A percentile compares a stretch with the other conserved stretches of the same genome.
phyloP scores from a whole-genome alignment of 1,140 invertebrate genomes.

The Hirudo medicinalis region DNA sequence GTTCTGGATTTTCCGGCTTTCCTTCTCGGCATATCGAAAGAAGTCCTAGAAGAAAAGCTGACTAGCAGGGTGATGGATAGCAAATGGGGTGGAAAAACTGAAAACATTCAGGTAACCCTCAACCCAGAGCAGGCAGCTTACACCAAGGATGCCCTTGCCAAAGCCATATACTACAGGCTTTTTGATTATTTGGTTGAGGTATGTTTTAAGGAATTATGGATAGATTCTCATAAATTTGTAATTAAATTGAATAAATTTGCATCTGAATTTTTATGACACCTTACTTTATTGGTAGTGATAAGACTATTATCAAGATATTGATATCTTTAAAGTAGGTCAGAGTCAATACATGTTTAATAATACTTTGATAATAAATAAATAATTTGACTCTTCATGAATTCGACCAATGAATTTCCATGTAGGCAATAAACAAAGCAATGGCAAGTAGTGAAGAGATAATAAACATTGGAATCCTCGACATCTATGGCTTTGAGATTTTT shows the following conservation, averaged over 20 bases:
- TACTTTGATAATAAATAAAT: too few species aligned
- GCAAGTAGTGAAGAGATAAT: conserved; percentile 43
- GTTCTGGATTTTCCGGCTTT: conserved; percentile 54
- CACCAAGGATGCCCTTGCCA: conserved; percentile 55
- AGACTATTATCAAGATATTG: too few species aligned
- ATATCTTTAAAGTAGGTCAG: too few species aligned
- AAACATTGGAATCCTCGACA: conserved; percentile 51
- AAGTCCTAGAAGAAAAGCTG: conserved; percentile 51
- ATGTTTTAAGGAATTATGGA: conserved; percentile 22
- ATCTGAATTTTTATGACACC: too few species aligned
- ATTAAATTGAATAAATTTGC: too few species aligned
- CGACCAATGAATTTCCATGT: conserved; percentile 24
- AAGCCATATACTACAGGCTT: conserved; percentile 54
- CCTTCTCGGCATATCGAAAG: conserved; percentile 51
- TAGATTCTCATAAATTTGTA: too few species aligned
- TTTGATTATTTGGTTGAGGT: conserved; percentile 60
- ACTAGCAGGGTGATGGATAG: conserved; percentile 56
- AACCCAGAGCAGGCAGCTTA: conserved; percentile 56
- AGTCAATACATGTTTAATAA: neutral
- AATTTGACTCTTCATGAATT: neutral
- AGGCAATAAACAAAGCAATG: conserved; percentile 55
- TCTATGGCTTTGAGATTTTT: conserved; percentile 58
- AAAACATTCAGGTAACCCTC: conserved; percentile 54
- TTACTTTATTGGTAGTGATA: too few species aligned
- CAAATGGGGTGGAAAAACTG: conserved; percentile 58